phyloP scores from a whole-genome alignment of 2,888 invertebrate genomes.

The Ennomos fuscantarius region DNA sequence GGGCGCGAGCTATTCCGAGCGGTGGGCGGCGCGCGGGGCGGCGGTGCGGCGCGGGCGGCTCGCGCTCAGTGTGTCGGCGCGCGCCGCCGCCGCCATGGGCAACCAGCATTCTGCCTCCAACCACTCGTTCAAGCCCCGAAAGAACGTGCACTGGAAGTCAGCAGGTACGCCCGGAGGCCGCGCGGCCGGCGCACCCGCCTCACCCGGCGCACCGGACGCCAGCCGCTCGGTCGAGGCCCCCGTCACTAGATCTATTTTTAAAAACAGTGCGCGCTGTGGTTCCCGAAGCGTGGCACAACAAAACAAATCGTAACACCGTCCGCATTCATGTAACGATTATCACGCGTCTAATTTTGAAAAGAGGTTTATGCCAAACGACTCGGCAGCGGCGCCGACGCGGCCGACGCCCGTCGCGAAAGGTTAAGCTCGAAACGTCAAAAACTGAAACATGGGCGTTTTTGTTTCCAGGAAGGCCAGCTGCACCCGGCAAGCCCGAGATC shows the following conservation, averaged over 20 bases:
- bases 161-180: slow-evolving; percentile 86
- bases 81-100: slow-evolving; percentile 84
- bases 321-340: slow-evolving; percentile 79
- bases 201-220: slow-evolving; percentile 4
- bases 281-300: slow-evolving; percentile 81
- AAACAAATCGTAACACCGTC: slow-evolving; percentile 81
- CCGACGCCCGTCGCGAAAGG: slow-evolving; percentile 45
- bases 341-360: slow-evolving; percentile 78
- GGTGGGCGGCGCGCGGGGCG: slow-evolving; percentile 49
- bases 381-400: slow-evolving; percentile 45
- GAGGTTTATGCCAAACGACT: slow-evolving; percentile 72
- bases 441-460: slow-evolving; percentile 39
- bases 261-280: slow-evolving; percentile 74
- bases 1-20: slow-evolving; percentile 74
- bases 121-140: slow-evolving; percentile 85
- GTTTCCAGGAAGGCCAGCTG: slow-evolving; percentile 89
- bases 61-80: slow-evolving; percentile 78
- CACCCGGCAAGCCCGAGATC: slow-evolving; percentile 93
- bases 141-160: slow-evolving; percentile 93
- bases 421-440: slow-evolving; percentile 39
- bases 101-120: slow-evolving; percentile 81
- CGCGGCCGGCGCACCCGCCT: slow-evolving; percentile 19
- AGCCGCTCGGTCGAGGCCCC: slow-evolving; percentile 47
- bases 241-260: slow-evolving; percentile 74
- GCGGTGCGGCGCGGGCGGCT: slow-evolving; percentile 54